Percentiles rank a stretch among this genome's conserved stretches.
Evolutionary conservation across 2,797 vertebrate genomes (phyloP).

Genomic region (Myotis findleyi): DNA sequence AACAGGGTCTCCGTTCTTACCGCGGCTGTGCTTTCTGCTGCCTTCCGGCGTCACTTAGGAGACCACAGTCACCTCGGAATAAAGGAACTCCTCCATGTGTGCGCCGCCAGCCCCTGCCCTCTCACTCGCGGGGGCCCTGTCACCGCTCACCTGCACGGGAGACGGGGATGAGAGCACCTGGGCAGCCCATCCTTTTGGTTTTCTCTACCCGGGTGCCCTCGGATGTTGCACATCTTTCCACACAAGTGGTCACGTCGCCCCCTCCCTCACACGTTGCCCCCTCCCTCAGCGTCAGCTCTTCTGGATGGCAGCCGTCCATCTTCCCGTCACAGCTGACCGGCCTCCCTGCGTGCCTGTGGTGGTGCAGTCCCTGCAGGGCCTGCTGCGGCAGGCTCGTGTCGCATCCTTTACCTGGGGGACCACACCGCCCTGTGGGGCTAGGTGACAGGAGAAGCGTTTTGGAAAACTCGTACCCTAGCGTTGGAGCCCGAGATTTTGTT

Average conservation of each 20-base stretch:
- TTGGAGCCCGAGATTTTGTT: background rate
- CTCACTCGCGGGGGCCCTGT: too few species aligned
- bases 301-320: background rate
- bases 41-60: background rate
- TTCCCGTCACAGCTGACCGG: background rate
- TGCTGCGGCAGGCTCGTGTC: background rate
- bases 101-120: too few species aligned
- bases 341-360: background rate
- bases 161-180: background rate
- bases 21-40: background rate
- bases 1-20: background rate
- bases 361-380: too few species aligned
- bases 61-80: too few species aligned
- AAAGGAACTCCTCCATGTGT: too few species aligned
- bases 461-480: background rate
- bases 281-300: background rate
- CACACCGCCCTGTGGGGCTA: too few species aligned
- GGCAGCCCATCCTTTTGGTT: background rate
- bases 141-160: background rate
- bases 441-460: background rate
- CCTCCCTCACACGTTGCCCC: background rate
- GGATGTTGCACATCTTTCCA: background rate
- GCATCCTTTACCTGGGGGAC: rapidly evolving
- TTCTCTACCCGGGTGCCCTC: background rate
- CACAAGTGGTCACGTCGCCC: background rate